Conservation (phyloP, 2,113 vertebrate species). For the Charadrius vociferus region DNA sequence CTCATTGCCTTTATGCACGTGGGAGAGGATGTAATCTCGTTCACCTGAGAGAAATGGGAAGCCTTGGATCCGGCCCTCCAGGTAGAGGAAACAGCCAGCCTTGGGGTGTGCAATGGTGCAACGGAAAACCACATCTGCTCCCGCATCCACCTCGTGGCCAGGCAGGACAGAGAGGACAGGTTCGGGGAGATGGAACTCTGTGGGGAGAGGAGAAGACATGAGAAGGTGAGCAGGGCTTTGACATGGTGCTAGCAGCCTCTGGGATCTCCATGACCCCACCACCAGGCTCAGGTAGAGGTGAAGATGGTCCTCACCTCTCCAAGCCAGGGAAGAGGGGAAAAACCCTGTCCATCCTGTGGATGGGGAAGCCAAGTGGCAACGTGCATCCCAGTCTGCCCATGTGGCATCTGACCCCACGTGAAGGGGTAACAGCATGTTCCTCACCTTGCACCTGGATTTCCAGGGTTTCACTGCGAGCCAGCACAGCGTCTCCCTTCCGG, state of each 20-base stretch:
- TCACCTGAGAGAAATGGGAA: rapidly evolving
- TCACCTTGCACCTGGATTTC: neutral
- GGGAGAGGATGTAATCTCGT: neutral
- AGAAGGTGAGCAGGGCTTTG: neutral
- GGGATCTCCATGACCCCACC: neutral
- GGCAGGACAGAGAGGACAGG: neutral
- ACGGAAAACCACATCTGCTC: neutral
- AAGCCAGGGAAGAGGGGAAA: neutral
- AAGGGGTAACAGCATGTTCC: neutral
- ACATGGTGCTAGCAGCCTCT: neutral
- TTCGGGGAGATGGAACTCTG: neutral
- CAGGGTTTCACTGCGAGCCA: neutral
- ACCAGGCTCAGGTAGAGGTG: neutral
- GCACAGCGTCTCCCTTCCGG: neutral
- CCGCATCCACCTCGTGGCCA: neutral
- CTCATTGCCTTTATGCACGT: rapidly evolving
- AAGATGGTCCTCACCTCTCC: neutral
- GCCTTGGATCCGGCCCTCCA: neutral
- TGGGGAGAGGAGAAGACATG: neutral
- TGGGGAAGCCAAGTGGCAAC: neutral
- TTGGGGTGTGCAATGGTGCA: neutral
- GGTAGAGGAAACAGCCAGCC: neutral
- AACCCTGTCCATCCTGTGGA: neutral
- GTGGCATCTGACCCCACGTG: rapidly evolving
- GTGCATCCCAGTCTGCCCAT: rapidly evolving